Evolutionary conservation across 2,797 vertebrate genomes (phyloP).

Genomic region (Aeoliscus strigatus): DNA sequence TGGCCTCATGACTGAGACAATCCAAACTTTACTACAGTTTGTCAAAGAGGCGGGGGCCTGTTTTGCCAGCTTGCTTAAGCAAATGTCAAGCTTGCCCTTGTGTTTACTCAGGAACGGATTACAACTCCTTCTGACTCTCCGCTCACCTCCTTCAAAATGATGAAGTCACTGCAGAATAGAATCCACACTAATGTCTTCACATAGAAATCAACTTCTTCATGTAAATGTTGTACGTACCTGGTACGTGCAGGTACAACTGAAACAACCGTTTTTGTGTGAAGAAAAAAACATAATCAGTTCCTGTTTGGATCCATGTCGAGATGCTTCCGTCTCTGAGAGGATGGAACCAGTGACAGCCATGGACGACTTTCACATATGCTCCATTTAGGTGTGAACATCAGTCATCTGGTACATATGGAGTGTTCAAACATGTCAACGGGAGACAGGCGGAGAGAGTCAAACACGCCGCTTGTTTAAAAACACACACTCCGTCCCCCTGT

Average conservation of each 20-base stretch:
- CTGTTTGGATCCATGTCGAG: too few relatives aligned
- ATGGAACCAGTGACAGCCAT: neutral
- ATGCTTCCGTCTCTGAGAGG: too few relatives aligned
- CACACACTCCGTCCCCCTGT: slow-evolving; percentile 8
- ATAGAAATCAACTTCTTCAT: too few relatives aligned
- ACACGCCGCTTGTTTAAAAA: slow-evolving; percentile 15
- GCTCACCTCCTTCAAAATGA: neutral
- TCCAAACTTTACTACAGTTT: slow-evolving; percentile 23
- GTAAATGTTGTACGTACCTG: too few relatives aligned
- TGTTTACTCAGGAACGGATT: slow-evolving; percentile 27
- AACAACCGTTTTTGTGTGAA: too few relatives aligned
- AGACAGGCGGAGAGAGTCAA: slow-evolving; percentile 15
- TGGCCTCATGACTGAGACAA: slow-evolving; percentile 20
- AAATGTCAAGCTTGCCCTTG: slow-evolving; percentile 6
- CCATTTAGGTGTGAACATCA: slow-evolving; percentile 2
- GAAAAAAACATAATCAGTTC: too few relatives aligned
- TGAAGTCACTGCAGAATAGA: too few relatives aligned
- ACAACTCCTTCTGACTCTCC: slow-evolving; percentile 1
- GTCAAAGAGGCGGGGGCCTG: slow-evolving; percentile 25
- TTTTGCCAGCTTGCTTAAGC: slow-evolving; percentile 19
- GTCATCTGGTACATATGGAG: slow-evolving; percentile 24
- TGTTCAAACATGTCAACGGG: slow-evolving; percentile 9
- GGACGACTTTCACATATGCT: slow-evolving; percentile 6
- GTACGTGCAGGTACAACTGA: too few relatives aligned
- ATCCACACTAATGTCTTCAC: too few relatives aligned